These are phyloP conservation scores for Microtus oregoni DNA, from an alignment of 2,113 vertebrate species.

Conservation along the genomic window DNA sequence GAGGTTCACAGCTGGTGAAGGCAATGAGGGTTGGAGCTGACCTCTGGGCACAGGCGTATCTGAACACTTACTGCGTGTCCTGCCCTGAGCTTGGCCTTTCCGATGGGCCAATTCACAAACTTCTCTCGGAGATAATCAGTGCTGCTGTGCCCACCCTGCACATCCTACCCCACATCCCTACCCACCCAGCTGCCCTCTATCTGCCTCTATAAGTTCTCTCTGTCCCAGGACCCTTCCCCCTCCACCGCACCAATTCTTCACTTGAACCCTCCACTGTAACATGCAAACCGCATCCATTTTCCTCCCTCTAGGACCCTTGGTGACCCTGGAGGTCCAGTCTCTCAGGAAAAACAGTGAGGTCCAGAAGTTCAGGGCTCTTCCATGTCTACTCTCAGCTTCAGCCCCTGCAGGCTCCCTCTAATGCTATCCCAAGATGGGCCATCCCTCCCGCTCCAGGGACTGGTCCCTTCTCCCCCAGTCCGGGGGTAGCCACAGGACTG, in stretches of 20 bases:
- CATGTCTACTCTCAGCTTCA: background rate
- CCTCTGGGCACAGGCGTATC: background rate
- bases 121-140: background rate
- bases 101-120: background rate
- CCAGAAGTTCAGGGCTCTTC: background rate
- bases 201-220: background rate
- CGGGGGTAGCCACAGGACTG: background rate
- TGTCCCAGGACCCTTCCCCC: background rate
- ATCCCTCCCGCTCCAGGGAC: background rate
- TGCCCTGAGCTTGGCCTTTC: background rate
- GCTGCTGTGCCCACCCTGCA: background rate
- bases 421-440: background rate
- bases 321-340: rapidly evolving
- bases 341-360: background rate
- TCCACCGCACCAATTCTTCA: background rate
- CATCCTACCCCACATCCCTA: background rate
- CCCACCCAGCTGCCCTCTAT: background rate
- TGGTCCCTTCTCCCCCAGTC: background rate
- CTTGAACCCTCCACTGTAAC: background rate
- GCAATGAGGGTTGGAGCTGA: background rate
- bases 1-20: conserved; percentile 72
- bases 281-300: background rate
- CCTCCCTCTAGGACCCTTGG: background rate
- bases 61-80: too few species aligned
- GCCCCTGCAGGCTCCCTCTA: rapidly evolving